These are phyloP conservation scores for Sebastolobus altivelis DNA, from an alignment of 2,797 vertebrate genomes.

Conservation along the genomic window DNA sequence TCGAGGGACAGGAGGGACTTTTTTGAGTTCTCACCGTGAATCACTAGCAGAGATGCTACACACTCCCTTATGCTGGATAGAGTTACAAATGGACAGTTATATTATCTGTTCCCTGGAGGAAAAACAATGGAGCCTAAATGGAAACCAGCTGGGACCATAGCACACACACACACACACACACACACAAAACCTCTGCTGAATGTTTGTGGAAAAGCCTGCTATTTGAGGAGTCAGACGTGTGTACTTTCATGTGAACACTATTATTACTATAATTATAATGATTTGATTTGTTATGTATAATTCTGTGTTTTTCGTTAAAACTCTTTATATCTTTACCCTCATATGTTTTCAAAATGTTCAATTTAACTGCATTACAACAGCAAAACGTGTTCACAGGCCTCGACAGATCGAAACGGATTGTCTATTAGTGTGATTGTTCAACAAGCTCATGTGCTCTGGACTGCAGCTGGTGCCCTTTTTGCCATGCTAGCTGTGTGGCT, in stretches of 20 bases:
- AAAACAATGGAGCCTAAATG: constrained; percentile 35
- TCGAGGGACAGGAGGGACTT: background rate
- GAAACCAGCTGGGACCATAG: constrained; percentile 39
- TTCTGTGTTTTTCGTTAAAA: background rate
- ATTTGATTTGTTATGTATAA: constrained; percentile 9
- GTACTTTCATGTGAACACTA: constrained; percentile 7
- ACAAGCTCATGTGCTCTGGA: background rate
- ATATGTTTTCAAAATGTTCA: constrained; percentile 21
- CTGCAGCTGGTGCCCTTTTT: background rate
- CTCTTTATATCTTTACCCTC: background rate
- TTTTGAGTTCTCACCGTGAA: constrained; percentile 15
- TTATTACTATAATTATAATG: constrained; percentile 10
- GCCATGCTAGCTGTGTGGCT: background rate
- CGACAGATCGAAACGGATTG: background rate
- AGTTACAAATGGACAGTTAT: constrained; percentile 14
- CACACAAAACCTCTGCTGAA: constrained; percentile 5
- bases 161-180: background rate
- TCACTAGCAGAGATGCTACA: constrained; percentile 9
- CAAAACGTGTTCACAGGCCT: background rate
- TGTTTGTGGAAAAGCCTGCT: constrained; percentile 10
- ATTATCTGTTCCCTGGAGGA: constrained; percentile 59
- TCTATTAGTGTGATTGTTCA: background rate
- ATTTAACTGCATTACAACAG: background rate
- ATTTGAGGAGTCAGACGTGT: constrained; percentile 3
- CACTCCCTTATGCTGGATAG: constrained; percentile 21